Evolutionary conservation across 1,140 invertebrate species (phyloP), one percentile per base, ranked within the genome.

Genomic region (Ectropis grisescens): DNA sequence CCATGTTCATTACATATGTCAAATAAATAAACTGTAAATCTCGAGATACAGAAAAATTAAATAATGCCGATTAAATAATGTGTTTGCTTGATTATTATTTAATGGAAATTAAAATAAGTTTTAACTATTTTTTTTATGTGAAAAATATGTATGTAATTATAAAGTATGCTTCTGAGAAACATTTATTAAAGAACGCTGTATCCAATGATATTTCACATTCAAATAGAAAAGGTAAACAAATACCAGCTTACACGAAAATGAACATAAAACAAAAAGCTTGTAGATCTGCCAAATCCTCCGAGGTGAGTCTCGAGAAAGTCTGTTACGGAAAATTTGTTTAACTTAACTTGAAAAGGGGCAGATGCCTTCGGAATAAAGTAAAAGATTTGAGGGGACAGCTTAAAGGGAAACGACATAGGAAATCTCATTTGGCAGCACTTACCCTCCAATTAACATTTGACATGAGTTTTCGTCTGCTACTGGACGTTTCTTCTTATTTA

Each of bases 251-350:
- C 16, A 19, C 16, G 8, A 19, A 19, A 53, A 53, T 48, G 58
- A 60, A 50, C 47, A 56, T 62, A 69, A 65, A 66, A 58, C 55
- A 44, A 47, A 58, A 62, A 56, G 49, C 56, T 54, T 46, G 59
- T 52, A 58, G 49, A 65, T 62, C 62, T 59, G 36, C 35, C 41
- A 72, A 67, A 72, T 69, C 62, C 60, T 52, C 38, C 32, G n/a
- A 61, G 58, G 54, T 57, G 53, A 58, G 52, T 52, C 56, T 53
- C 55, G 42, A 53, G 47, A 64, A 69, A 68, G 55, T 62, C 68
- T 67, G 58, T 69, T 65, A 58, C 48, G 57, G 58, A 54, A 72
- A 69, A 69, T 67, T 65, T 72, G 62, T 68, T 70, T 68, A 69
- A 62, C 60, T 60, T 47, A 25, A 55, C 39, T 58, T 66, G 61